phyloP scores from a whole-genome alignment of 2,888 invertebrate genomes.

The Melikaiella ostensackeni region DNA sequence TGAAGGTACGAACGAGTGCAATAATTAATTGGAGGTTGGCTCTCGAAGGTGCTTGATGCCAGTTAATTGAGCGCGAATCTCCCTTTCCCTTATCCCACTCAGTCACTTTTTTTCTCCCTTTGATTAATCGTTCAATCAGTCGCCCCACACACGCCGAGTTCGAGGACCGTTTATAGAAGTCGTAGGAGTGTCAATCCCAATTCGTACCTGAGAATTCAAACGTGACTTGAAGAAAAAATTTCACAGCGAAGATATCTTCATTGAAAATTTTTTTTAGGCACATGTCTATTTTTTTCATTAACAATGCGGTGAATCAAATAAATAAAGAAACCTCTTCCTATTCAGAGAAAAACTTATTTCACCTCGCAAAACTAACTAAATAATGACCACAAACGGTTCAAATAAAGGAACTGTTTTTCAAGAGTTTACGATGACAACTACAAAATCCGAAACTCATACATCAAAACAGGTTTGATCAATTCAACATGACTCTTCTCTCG shows the following conservation, averaged over 20 bases:
- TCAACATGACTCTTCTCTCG: neutral
- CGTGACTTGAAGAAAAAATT: neutral
- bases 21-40: conserved; percentile 66
- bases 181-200: conserved; percentile 33
- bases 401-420: neutral
- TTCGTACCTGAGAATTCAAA: conserved; percentile 26
- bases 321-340: neutral
- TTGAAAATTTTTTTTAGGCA: too few relatives aligned
- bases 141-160: conserved; percentile 45
- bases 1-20: conserved; percentile 55
- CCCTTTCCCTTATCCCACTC: conserved; percentile 52
- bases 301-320: neutral
- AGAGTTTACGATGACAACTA: neutral
- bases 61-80: conserved; percentile 69
- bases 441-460: neutral
- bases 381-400: neutral
- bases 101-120: conserved; percentile 33
- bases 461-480: conserved; percentile 5
- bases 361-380: neutral
- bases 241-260: too few relatives aligned
- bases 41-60: conserved; percentile 62
- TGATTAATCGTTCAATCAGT: conserved; percentile 66
- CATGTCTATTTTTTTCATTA: too few relatives aligned
- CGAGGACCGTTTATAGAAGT: conserved; percentile 36
- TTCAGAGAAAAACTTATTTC: neutral